These are phyloP conservation scores for Tor tambroides DNA, from an alignment of 2,113 vertebrate genomes.

Conservation along the genomic window DNA sequence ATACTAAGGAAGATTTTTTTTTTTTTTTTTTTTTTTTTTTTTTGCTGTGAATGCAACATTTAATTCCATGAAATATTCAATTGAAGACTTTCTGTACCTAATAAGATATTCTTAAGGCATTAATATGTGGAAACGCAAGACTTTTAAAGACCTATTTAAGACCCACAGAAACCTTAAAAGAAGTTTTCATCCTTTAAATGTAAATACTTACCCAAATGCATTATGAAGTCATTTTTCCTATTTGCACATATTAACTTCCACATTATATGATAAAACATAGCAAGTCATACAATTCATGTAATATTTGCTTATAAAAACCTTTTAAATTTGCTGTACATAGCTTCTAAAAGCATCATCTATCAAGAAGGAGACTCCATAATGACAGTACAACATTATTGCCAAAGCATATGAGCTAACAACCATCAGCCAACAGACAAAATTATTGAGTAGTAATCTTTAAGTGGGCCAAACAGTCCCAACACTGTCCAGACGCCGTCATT, in stretches of 20 bases:
- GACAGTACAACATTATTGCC: not conserved
- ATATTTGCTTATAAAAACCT: not conserved
- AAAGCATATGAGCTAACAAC: slow-evolving; percentile 20
- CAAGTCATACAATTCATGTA: not conserved
- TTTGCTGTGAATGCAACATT: not conserved
- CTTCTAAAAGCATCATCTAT: slow-evolving; percentile 8
- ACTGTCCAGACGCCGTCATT: slow-evolving; percentile 3
- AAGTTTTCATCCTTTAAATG: not conserved
- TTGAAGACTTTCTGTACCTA: not conserved
- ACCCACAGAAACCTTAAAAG: not conserved
- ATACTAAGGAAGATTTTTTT: not conserved
- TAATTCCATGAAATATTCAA: not conserved
- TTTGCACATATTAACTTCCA: not conserved
- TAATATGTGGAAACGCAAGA: no score
- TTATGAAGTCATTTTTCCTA: not conserved
- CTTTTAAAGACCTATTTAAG: not conserved
- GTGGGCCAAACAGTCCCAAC: not conserved
- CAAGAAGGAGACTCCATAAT: not conserved
- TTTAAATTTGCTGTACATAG: not conserved
- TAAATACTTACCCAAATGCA: not conserved
- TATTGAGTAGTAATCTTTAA: not conserved
- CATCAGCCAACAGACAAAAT: slow-evolving; percentile 25
- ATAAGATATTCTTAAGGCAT: no score
- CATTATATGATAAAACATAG: not conserved
- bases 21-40: no score